Base-by-base conservation (phyloP, 2,888 invertebrate species). In the Sarcophaga caerulescens region DNA sequence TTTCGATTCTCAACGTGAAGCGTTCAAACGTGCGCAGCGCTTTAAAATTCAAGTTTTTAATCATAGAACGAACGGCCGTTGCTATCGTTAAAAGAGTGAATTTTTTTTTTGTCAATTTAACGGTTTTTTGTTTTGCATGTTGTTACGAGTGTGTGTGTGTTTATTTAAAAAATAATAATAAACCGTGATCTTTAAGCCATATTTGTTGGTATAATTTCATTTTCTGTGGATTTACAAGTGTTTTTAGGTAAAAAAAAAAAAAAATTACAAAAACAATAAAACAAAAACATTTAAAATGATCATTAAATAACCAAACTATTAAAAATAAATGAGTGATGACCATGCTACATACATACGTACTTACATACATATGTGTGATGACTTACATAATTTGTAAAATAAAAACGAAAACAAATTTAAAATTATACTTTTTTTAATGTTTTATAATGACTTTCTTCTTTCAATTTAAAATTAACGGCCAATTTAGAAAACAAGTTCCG, bases 1-100 rank as follows among this genome's bases (percentile, higher is more conserved):
- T 92, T 89, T 89, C 89, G 88, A 88, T 92, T 90, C 90, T 90
- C 88, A 89, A 90, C 88, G 89, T 85, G 88, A 86, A 90, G 89
- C 89, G 91, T 88, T 85, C 88, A 75, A 81, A 86, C 86, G 74
- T 85, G 60, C 45, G 73, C 68, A 52, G 69, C 85, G 87, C 84
- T 82, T 79, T 12, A 74, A 71, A 17, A 45, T 23, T 65, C 2
- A 77, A 69, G 45, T 62, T 52, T 52, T 69, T 73, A 35, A 21
- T 52, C 17, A 14, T 14, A 12, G 52, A 52, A 14, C 52, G 52
- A 52, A 14, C 52, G 5, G 14, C 4, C 71, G 75, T 23, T 35
- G 17, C 12, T 68, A 14, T 5, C 52, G 52, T 12, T 52, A 65
- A 59, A 52, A 71, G 70, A 84, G 86, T 84, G 86, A 84, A 84